Conservation (phyloP, 2,113 vertebrate species). For the Stigmatopora nigra region DNA sequence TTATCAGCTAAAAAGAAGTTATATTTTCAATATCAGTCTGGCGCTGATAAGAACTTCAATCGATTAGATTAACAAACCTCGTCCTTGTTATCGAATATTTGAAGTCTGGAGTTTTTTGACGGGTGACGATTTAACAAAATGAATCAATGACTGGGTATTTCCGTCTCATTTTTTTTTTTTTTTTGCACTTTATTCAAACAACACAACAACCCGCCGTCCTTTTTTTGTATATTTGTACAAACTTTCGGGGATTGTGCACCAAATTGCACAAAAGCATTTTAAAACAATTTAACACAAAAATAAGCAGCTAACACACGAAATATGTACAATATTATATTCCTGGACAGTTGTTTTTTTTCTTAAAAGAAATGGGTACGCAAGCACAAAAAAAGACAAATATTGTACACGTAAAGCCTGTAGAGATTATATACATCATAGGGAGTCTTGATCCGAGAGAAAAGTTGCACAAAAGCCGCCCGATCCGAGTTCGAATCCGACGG, state of each 20-base stretch:
- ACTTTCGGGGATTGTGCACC: neutral
- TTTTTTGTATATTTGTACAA: neutral
- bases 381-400: slow-evolving; percentile 43
- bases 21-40: neutral
- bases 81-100: too few relatives aligned
- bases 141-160: too few relatives aligned
- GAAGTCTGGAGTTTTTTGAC: too few relatives aligned
- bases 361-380: slow-evolving; percentile 31
- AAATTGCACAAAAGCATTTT: neutral
- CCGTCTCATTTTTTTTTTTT: too few relatives aligned
- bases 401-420: slow-evolving; percentile 46
- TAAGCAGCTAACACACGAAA: neutral
- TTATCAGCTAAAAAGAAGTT: neutral
- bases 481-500: too few relatives aligned
- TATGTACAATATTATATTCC: neutral
- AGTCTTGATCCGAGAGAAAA: slow-evolving; percentile 65
- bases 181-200: slow-evolving; percentile 2
- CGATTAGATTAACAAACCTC: neutral
- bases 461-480: too few relatives aligned
- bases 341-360: slow-evolving; percentile 6
- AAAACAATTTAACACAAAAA: neutral
- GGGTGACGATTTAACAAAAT: too few relatives aligned
- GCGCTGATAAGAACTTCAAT: neutral
- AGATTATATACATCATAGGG: slow-evolving; percentile 63
- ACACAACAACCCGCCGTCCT: slow-evolving; percentile 18